Evolutionary conservation across 2,797 vertebrate genomes (phyloP).

Genomic region (Malacoctenus gilli): DNA sequence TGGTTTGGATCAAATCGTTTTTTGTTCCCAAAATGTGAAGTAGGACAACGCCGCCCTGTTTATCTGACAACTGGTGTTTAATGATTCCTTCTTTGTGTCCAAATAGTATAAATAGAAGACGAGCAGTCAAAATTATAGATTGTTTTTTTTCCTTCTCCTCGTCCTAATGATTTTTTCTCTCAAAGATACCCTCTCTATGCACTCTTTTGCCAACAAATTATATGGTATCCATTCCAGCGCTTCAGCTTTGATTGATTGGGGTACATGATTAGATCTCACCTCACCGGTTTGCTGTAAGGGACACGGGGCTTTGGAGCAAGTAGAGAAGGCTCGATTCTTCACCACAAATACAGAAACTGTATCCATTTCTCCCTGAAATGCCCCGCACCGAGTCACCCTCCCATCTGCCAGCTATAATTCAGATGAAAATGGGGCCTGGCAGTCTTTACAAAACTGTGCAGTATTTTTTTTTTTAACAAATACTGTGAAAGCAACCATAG

Average conservation of each 20-base stretch:
- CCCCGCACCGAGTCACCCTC: slow-evolving; percentile 8
- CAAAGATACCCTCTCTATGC: slow-evolving; percentile 4
- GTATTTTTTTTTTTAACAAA: slow-evolving; percentile 12
- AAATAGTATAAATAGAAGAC: slow-evolving; percentile 4
- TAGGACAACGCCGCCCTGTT: slow-evolving; percentile 10
- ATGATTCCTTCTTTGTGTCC: slow-evolving; percentile 9
- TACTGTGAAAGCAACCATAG: slow-evolving; percentile 35
- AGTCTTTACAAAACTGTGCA: slow-evolving; percentile 28
- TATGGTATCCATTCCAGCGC: slow-evolving; percentile 21
- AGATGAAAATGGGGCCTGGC: slow-evolving; percentile 54
- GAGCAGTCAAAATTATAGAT: slow-evolving; percentile 17
- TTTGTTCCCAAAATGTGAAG: slow-evolving; percentile 28
- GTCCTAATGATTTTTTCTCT: slow-evolving; percentile 7
- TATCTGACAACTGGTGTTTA: slow-evolving; percentile 1
- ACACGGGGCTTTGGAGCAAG: slow-evolving; percentile 42
- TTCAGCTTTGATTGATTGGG: slow-evolving; percentile 44
- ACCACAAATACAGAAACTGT: slow-evolving; percentile 28
- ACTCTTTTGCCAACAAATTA: slow-evolving; percentile 16
- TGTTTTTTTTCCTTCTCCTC: slow-evolving; percentile 5
- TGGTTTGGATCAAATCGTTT: slow-evolving; percentile 18
- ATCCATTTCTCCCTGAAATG: slow-evolving; percentile 10
- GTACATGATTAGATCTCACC: slow-evolving; percentile 35
- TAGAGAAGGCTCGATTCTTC: slow-evolving; percentile 26
- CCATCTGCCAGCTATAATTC: slow-evolving; percentile 39
- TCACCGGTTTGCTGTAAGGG: slow-evolving; percentile 20